A percentile compares a stretch with the other conserved stretches of the same genome.
Conservation (phyloP, 2,797 vertebrate genomes). For the Nothura maculosa region DNA sequence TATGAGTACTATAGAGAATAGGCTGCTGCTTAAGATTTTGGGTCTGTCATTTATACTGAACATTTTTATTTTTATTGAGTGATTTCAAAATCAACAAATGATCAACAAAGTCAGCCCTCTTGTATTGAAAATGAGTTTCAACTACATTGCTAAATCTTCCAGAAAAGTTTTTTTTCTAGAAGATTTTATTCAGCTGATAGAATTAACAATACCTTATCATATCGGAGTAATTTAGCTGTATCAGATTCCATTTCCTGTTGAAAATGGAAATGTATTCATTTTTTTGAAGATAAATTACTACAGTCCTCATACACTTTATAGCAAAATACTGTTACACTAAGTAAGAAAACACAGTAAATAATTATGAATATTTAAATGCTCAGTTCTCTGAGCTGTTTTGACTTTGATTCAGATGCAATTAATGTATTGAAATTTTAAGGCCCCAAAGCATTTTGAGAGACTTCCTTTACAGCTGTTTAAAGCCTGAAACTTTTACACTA, state of each 20-base stretch:
- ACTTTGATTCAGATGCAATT: not conserved
- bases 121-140: not conserved
- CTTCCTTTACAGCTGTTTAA: not conserved
- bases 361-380: not conserved
- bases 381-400: not conserved
- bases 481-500: not conserved
- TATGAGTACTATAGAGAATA: not conserved
- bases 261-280: not conserved
- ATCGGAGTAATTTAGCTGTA: not conserved
- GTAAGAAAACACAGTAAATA: not conserved
- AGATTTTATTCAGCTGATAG: not conserved
- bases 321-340: not conserved
- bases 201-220: not conserved
- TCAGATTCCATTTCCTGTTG: not conserved
- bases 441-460: not conserved
- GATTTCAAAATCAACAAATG: not conserved
- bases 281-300: not conserved
- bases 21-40: not conserved
- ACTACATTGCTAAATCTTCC: not conserved
- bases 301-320: not conserved
- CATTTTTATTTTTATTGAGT: not conserved
- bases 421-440: not conserved
- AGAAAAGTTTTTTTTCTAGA: no score
- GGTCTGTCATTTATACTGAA: not conserved
- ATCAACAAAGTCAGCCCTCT: not conserved